Evolutionary conservation across 2,797 vertebrate genomes (phyloP).

Genomic region (Enteromius thamalakanensis): DNA sequence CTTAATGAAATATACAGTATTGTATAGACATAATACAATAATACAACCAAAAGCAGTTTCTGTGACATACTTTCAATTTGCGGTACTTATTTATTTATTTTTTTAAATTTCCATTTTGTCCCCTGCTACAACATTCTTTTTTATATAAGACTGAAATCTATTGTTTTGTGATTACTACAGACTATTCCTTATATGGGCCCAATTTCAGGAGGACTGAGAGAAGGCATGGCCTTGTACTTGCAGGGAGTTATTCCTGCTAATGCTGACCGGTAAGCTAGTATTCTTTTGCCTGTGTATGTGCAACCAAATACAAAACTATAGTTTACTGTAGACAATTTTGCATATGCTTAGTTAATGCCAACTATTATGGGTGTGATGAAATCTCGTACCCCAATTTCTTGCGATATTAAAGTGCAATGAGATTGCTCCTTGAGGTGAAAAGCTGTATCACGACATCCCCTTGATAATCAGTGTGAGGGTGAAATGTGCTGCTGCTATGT

Average conservation of each 20-base stretch:
- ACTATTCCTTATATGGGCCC: slow-evolving; percentile 38
- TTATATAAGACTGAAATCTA: background rate
- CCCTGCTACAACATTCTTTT: background rate
- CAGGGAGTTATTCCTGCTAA: slow-evolving; percentile 26
- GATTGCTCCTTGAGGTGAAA: background rate
- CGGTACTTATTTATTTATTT: too few relatives aligned
- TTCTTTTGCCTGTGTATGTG: background rate
- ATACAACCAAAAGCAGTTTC: background rate
- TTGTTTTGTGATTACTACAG: background rate
- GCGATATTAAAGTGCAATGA: too few relatives aligned
- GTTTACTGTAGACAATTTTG: background rate
- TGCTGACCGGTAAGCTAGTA: background rate
- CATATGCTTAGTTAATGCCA: background rate
- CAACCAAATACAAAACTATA: background rate
- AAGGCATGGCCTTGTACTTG: background rate
- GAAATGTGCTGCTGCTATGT: background rate
- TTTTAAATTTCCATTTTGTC: background rate
- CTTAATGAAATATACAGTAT: background rate
- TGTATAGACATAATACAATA: too few relatives aligned
- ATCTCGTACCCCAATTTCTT: too few relatives aligned
- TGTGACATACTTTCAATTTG: background rate
- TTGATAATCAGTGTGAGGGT: background rate
- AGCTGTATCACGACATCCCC: background rate
- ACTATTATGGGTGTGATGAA: background rate
- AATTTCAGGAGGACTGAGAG: slow-evolving; percentile 32